These are phyloP conservation scores for Tetrao urogallus DNA, from an alignment of 2,113 vertebrate species.

Conservation along the genomic window DNA sequence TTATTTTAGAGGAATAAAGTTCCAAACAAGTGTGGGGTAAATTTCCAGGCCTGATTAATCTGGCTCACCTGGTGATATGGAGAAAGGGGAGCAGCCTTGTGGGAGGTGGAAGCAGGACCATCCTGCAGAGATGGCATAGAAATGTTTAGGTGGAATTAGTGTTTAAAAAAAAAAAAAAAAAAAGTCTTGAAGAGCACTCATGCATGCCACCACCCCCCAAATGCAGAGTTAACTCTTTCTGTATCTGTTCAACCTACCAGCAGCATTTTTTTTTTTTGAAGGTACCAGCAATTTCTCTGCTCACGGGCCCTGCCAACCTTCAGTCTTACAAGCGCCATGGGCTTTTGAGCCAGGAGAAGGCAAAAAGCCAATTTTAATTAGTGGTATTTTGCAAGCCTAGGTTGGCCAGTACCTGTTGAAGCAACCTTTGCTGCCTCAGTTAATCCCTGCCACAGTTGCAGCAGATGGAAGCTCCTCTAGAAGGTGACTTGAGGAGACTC, in stretches of 20 bases:
- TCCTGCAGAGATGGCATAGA: neutral
- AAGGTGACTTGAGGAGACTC: neutral
- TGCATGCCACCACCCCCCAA: fast-evolving
- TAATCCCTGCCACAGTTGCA: neutral
- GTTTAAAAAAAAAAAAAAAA: too few species aligned
- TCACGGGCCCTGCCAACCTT: neutral
- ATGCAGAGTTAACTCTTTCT: neutral
- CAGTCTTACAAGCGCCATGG: neutral
- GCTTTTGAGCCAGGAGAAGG: neutral
- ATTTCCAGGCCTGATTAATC: neutral
- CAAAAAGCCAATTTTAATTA: neutral
- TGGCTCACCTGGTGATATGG: neutral
- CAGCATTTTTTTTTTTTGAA: neutral
- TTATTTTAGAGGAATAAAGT: neutral
- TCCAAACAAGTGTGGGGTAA: neutral
- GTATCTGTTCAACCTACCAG: neutral
- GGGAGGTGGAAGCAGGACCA: neutral
- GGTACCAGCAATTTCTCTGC: neutral
- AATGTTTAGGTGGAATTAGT: neutral
- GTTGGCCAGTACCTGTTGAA: neutral
- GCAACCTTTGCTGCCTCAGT: neutral
- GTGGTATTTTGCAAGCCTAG: neutral
- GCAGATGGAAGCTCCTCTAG: neutral
- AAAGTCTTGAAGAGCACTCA: neutral
- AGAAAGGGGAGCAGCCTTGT: neutral